phyloP scores from a whole-genome alignment of 2,797 vertebrate species.

The Hippopotamyrus pictus region DNA sequence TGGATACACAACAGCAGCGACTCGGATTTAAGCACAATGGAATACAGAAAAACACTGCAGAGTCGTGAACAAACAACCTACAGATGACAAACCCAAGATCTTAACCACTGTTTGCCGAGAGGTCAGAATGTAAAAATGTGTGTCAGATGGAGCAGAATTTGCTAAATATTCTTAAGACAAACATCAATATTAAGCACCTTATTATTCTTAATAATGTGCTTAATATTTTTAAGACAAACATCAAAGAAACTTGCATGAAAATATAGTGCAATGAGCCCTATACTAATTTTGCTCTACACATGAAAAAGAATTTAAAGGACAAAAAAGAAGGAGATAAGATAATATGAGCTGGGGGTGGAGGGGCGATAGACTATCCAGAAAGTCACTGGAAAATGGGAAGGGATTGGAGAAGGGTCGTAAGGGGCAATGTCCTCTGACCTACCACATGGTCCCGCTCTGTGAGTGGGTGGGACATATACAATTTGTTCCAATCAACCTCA shows the following conservation, averaged over 20 bases:
- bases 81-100: neutral
- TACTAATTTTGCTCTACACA: neutral
- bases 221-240: neutral
- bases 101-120: neutral
- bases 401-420: neutral
- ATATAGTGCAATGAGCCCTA: neutral
- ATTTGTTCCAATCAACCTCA: neutral
- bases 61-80: neutral
- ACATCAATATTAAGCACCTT: neutral
- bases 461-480: slow-evolving; percentile 1
- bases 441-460: neutral
- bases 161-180: neutral
- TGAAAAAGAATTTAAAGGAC: neutral
- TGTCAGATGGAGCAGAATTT: neutral
- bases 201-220: neutral
- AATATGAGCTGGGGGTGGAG: neutral
- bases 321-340: neutral
- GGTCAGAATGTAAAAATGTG: neutral
- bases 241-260: neutral
- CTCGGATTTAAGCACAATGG: neutral
- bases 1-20: neutral
- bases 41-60: neutral
- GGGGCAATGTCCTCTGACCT: neutral
- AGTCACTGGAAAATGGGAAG: neutral
- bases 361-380: neutral